Evolutionary conservation across 2,797 vertebrate genomes (phyloP).

Genomic region (Onychomys arenicola): DNA sequence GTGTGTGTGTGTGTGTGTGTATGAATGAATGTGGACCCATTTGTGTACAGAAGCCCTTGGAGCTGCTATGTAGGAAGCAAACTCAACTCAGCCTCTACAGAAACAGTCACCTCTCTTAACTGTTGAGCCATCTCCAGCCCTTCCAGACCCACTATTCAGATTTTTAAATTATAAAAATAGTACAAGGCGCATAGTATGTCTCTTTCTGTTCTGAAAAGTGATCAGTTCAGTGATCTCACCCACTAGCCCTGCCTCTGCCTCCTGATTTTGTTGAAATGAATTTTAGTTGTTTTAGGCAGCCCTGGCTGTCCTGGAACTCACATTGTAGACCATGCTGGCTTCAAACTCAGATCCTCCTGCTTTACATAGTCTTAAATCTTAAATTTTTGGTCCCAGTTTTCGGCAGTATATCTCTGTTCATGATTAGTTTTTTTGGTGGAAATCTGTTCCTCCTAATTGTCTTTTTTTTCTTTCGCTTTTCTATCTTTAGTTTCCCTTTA

Average conservation of each 20-base stretch:
- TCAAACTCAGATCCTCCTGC: not conserved
- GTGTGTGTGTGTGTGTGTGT: too few relatives aligned
- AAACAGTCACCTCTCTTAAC: not conserved
- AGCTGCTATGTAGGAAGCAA: not conserved
- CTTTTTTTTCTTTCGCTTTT: not conserved
- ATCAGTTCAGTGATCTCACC: not conserved
- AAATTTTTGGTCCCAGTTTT: not conserved
- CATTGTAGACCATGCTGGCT: not conserved
- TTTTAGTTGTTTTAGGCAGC: not conserved
- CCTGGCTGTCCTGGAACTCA: not conserved
- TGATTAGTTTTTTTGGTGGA: slow-evolving; percentile 23
- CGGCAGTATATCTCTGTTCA: not conserved
- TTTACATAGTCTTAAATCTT: not conserved
- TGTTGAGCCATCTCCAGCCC: too few relatives aligned
- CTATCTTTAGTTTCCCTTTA: not conserved
- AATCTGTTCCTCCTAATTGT: not conserved
- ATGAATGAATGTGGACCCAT: too few relatives aligned
- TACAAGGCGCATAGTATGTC: not conserved
- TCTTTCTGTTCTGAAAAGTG: slow-evolving; percentile 16
- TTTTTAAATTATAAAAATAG: slow-evolving; percentile 12
- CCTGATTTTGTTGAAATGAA: slow-evolving; percentile 17
- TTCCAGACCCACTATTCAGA: not conserved
- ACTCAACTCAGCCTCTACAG: not conserved
- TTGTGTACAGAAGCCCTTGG: not conserved
- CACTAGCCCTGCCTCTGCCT: not conserved